Evolutionary conservation across 2,888 invertebrate species (phyloP).

Genomic region (Tholera decimalis): DNA sequence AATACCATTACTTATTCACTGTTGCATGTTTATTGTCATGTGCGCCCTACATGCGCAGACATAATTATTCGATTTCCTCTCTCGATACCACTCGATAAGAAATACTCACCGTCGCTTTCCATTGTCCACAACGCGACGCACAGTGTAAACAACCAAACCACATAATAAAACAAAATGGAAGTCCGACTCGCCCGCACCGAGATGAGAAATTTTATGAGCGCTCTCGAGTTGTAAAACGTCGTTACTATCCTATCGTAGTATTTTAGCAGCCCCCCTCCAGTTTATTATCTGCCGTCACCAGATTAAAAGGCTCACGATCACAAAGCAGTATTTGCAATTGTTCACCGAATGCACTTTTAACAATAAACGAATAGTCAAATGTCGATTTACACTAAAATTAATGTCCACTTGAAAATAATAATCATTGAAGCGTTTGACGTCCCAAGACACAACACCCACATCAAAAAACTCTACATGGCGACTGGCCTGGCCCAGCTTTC

Average conservation of each 20-base stretch:
- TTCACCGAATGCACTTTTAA: constrained; percentile 75
- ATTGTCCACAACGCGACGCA: constrained; percentile 85
- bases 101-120: constrained; percentile 88
- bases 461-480: constrained; percentile 90
- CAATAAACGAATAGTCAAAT: constrained; percentile 76
- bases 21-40: constrained; percentile 87
- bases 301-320: constrained; percentile 81
- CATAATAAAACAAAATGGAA: constrained; percentile 91
- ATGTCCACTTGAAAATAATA: constrained; percentile 89
- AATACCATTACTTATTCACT: constrained; percentile 87
- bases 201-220: constrained; percentile 88
- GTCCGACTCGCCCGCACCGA: constrained; percentile 85
- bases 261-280: constrained; percentile 90
- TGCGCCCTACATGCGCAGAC: constrained; percentile 88
- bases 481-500: constrained; percentile 88
- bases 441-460: constrained; percentile 90
- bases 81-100: constrained; percentile 68
- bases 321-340: constrained; percentile 79
- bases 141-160: constrained; percentile 88
- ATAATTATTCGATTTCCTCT: constrained; percentile 70
- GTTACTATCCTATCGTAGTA: constrained; percentile 91
- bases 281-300: constrained; percentile 86
- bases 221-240: constrained; percentile 90
- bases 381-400: constrained; percentile 83
- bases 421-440: constrained; percentile 90